Conservation (phyloP, 2,113 vertebrate species). For the Psittacara wagleri region DNA sequence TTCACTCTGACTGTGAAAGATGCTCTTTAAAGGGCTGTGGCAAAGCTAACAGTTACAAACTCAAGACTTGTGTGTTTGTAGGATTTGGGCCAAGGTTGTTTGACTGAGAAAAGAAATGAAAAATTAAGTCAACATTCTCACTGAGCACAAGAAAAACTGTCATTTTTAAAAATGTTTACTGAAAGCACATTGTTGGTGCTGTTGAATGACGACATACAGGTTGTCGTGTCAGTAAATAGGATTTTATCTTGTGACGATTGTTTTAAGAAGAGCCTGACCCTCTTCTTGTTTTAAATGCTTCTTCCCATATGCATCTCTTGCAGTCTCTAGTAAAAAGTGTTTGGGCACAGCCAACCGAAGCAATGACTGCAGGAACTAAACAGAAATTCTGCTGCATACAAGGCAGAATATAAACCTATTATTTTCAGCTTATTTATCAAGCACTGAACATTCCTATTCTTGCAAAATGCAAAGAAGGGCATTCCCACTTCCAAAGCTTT, state of each 20-base stretch:
- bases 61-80: neutral
- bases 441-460: neutral
- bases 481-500: neutral
- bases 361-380: neutral
- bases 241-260: neutral
- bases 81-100: neutral
- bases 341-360: neutral
- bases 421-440: neutral
- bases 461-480: neutral
- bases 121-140: neutral
- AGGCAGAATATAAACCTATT: neutral
- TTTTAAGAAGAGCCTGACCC: neutral
- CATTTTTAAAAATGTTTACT: neutral
- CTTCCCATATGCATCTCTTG: neutral
- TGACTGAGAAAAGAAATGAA: neutral
- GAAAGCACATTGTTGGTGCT: neutral
- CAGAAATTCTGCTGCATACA: neutral
- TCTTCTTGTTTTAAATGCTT: neutral
- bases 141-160: neutral
- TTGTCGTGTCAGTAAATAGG: neutral
- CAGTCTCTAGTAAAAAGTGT: neutral
- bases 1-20: neutral
- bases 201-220: neutral
- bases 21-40: neutral
- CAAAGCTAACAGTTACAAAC: neutral